Conservation (phyloP, 2,888 invertebrate species). For the Stenodera caucasica region DNA sequence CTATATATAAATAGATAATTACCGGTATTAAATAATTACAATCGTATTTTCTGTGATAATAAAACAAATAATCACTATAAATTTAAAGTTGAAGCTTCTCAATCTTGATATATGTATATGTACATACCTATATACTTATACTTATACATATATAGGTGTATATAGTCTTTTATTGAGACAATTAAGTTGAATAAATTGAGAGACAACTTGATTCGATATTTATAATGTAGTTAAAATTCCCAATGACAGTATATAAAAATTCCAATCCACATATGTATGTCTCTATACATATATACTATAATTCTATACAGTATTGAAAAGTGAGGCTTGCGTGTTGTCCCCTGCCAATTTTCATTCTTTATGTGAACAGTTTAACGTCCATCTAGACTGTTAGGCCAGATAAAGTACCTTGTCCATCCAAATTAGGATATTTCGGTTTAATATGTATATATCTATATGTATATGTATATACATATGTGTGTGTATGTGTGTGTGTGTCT, state of each 20-base stretch:
- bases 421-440: slow-evolving; percentile 29
- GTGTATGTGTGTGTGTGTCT: not conserved
- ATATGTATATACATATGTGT: not conserved
- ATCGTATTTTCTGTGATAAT: too few species aligned
- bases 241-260: slow-evolving; percentile 7
- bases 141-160: too few species aligned
- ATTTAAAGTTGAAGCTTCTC: too few species aligned
- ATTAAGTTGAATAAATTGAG: slow-evolving; percentile 7
- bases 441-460: slow-evolving; percentile 3
- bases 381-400: slow-evolving; percentile 10
- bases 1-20: not conserved
- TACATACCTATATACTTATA: too few species aligned
- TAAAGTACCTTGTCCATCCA: slow-evolving; percentile 28
- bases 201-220: not conserved
- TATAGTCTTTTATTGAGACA: slow-evolving; percentile 1
- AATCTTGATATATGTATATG: too few species aligned
- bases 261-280: slow-evolving; percentile 2
- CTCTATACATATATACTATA: too few species aligned
- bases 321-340: slow-evolving; percentile 7
- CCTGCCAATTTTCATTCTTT: slow-evolving; percentile 8
- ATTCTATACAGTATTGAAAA: slow-evolving; percentile 4
- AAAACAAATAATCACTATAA: too few species aligned
- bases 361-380: slow-evolving; percentile 9
- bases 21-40: not conserved
- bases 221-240: slow-evolving; percentile 6